phyloP scores from a whole-genome alignment of 2,797 vertebrate genomes.

The Gambelia wislizenii region DNA sequence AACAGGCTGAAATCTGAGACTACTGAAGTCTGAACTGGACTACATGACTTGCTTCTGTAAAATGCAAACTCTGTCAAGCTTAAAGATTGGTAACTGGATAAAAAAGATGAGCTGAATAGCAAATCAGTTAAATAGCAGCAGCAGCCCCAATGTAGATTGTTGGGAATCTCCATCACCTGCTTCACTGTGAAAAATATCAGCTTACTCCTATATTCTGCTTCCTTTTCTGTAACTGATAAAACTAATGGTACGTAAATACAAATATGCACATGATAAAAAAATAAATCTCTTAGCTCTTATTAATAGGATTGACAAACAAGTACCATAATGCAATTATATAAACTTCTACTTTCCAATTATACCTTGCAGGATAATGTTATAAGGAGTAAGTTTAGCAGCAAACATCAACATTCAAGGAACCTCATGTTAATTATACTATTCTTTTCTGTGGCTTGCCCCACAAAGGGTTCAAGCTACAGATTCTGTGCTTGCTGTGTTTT shows the following conservation, averaged over 20 bases:
- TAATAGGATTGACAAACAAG: background rate
- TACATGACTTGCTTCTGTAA: background rate
- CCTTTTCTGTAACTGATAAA: background rate
- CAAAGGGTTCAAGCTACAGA: background rate
- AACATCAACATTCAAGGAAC: background rate
- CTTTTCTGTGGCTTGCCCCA: background rate
- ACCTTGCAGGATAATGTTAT: background rate
- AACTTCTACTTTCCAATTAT: background rate
- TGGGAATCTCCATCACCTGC: background rate
- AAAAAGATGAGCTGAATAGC: background rate
- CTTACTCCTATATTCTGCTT: background rate
- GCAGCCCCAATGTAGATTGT: background rate
- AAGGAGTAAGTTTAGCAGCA: background rate
- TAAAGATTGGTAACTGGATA: background rate
- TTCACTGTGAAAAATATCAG: background rate
- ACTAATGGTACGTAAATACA: background rate
- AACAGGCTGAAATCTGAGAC: background rate
- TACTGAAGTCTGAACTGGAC: background rate
- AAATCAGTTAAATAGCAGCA: background rate
- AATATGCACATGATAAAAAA: background rate
- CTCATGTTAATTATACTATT: background rate
- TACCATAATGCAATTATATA: background rate
- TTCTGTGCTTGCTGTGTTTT: background rate
- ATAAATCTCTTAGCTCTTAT: background rate
- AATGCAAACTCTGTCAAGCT: background rate